A percentile compares a stretch with the other conserved stretches of the same genome.
Evolutionary conservation across 2,888 invertebrate genomes (phyloP).

Genomic region (Biston stratarius): DNA sequence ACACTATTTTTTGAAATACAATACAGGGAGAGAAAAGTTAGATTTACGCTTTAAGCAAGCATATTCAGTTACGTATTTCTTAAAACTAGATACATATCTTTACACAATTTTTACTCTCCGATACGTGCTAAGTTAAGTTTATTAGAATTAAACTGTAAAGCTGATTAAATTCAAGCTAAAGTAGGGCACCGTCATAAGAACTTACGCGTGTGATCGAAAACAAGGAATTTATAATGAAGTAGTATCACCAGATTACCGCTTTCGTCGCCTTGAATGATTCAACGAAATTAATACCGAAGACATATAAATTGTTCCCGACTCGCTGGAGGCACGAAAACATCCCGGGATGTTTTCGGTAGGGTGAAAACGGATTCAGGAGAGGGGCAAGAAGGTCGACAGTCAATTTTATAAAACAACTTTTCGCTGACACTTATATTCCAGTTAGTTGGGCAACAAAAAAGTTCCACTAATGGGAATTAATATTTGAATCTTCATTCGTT

Average conservation of each 20-base stretch:
- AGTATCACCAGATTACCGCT: background rate
- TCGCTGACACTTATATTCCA: background rate
- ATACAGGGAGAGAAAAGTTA: too few relatives aligned
- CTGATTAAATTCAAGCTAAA: conserved; percentile 12
- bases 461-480: background rate
- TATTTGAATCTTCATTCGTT: too few relatives aligned
- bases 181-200: conserved; percentile 4
- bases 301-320: conserved; percentile 15
- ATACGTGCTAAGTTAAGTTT: background rate
- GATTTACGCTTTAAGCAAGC: too few relatives aligned
- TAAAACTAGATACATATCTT: background rate
- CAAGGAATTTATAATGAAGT: conserved; percentile 19
- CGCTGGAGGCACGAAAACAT: conserved; percentile 9
- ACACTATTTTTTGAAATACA: too few relatives aligned
- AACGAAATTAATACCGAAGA: conserved; percentile 21
- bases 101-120: background rate
- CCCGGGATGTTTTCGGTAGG: too few relatives aligned
- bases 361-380: background rate
- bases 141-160: conserved; percentile 9
- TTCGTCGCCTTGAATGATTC: conserved; percentile 19
- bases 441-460: background rate
- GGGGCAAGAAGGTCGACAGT: background rate
- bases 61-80: background rate
- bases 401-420: background rate
- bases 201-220: conserved; percentile 18